Conservation (phyloP, 2,888 invertebrate genomes). For the Melangyna quadrimaculata region DNA sequence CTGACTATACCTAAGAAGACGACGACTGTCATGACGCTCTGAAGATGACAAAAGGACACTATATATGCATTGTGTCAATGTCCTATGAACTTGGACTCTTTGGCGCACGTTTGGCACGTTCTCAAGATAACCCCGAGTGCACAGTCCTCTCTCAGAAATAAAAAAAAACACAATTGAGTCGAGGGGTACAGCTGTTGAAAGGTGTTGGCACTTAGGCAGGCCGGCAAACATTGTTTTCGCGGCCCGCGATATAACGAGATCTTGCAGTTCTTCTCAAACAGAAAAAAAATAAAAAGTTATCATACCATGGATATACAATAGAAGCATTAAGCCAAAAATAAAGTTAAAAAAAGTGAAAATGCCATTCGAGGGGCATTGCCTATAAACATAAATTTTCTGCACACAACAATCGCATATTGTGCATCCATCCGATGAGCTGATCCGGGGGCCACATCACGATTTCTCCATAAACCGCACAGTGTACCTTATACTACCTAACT, state of each 20-base stretch:
- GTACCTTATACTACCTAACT: not conserved
- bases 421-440: constrained; percentile 45
- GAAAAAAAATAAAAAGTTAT: constrained; percentile 12
- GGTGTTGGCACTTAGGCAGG: constrained; percentile 57
- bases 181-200: constrained; percentile 47
- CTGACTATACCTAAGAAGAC: not conserved
- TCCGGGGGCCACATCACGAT: constrained; percentile 51
- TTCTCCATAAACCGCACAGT: constrained; percentile 45
- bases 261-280: constrained; percentile 16
- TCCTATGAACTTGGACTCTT: constrained; percentile 67
- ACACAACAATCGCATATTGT: constrained; percentile 61
- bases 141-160: not conserved
- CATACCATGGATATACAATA: not conserved
- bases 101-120: constrained; percentile 71
- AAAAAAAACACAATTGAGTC: constrained; percentile 25
- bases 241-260: constrained; percentile 48
- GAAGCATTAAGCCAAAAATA: not conserved
- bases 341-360: constrained; percentile 36
- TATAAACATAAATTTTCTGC: constrained; percentile 63
- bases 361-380: constrained; percentile 55
- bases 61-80: constrained; percentile 61
- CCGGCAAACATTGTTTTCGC: constrained; percentile 32
- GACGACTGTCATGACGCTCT: not conserved
- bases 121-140: constrained; percentile 54
- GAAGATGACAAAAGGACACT: constrained; percentile 28